Conservation (phyloP, 2,888 invertebrate species). For the Microctonus brassicae region DNA sequence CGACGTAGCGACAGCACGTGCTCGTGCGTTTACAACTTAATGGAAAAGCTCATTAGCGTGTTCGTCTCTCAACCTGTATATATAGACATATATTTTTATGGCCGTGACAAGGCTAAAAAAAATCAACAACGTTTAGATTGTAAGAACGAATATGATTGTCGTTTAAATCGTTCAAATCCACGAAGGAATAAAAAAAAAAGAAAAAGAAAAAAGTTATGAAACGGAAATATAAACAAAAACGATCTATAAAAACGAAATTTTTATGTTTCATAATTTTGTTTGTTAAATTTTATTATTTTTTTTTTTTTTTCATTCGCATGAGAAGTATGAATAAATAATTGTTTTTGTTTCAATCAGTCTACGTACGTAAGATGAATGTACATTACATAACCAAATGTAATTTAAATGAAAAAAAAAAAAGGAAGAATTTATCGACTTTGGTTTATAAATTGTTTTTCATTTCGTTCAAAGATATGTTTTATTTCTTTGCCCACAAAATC, state of each 20-base stretch:
- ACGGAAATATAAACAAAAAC: constrained; percentile 9
- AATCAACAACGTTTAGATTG: constrained; percentile 61
- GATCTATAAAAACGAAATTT: constrained; percentile 20
- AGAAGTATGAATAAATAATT: background rate
- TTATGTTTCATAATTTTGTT: constrained; percentile 6
- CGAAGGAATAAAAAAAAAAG: constrained; percentile 45
- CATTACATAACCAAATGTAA: constrained; percentile 51
- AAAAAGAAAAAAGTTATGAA: too few species aligned
- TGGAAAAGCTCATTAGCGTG: background rate
- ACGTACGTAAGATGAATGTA: constrained; percentile 49
- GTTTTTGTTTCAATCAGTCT: constrained; percentile 21
- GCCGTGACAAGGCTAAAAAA: constrained; percentile 64
- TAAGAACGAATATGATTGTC: constrained; percentile 59
- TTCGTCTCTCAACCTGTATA: constrained; percentile 29
- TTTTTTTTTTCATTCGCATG: background rate
- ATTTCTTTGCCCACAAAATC: background rate
- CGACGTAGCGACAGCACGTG: constrained; percentile 20
- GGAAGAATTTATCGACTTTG: constrained; percentile 54
- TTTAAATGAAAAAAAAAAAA: constrained; percentile 27
- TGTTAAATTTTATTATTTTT: constrained; percentile 7
- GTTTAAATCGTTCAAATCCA: constrained; percentile 54
- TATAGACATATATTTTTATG: constrained; percentile 66
- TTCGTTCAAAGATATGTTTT: constrained; percentile 36
- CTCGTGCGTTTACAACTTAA: constrained; percentile 16
- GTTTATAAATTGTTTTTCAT: constrained; percentile 65